These are phyloP conservation scores for Coregonus ussuriensis DNA, from an alignment of 2,797 vertebrate genomes.

Conservation along the genomic window DNA sequence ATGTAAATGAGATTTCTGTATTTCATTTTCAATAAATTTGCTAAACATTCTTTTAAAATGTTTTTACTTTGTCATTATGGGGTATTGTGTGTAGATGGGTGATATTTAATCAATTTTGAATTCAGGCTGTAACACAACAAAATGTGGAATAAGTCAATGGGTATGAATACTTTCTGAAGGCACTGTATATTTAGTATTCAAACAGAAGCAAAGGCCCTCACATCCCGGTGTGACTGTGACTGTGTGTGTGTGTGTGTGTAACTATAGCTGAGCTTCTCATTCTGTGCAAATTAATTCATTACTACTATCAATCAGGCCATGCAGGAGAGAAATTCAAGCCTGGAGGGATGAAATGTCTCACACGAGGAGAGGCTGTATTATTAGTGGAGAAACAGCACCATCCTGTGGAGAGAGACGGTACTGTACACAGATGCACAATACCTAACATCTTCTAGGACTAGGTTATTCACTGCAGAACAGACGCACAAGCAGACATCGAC, in stretches of 20 bases:
- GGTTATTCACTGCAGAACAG: no score
- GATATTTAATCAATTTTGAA: no score
- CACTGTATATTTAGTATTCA: conserved; percentile 68
- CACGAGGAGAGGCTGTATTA: conserved; percentile 22
- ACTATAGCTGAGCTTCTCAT: conserved; percentile 16
- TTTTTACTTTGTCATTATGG: no score
- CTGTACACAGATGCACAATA: background rate
- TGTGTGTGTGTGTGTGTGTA: background rate
- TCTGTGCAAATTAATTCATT: conserved; percentile 67
- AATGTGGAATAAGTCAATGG: no score
- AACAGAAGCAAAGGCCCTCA: conserved; percentile 23
- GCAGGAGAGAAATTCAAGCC: conserved; percentile 70
- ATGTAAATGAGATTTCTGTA: no score
- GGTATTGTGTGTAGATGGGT: no score
- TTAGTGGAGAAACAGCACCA: conserved; percentile 76
- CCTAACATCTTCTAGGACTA: no score
- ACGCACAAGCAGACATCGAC: background rate
- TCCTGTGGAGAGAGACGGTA: conserved; percentile 49
- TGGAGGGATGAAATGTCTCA: conserved; percentile 42
- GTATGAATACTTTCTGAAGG: conserved; percentile 31
- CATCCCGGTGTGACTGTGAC: background rate
- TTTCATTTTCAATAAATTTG: no score
- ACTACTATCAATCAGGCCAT: conserved; percentile 74
- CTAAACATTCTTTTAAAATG: no score
- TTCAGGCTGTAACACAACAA: no score